Conservation (phyloP, 2,113 vertebrate species). For the Pedionomus torquatus region DNA sequence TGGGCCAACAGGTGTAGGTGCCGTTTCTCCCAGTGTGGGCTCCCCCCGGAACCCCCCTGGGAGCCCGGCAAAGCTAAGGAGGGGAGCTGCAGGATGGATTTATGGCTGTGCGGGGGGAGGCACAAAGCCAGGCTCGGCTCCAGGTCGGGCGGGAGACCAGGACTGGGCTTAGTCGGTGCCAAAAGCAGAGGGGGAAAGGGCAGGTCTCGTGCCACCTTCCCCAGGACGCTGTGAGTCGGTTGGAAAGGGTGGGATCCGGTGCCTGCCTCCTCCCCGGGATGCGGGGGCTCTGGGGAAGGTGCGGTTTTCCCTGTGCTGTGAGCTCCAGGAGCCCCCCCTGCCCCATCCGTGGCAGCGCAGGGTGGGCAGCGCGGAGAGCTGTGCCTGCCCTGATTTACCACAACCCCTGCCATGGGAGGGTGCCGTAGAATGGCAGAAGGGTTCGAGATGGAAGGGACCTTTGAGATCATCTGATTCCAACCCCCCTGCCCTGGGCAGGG, state of each 20-base stretch:
- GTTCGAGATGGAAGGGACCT: no score
- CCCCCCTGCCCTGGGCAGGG: no score
- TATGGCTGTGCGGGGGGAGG: fast-evolving
- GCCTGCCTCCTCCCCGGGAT: neutral
- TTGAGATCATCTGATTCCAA: no score
- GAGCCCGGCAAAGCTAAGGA: neutral
- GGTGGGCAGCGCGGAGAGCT: neutral
- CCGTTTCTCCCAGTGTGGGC: neutral
- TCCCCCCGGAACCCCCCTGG: neutral
- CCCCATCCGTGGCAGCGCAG: fast-evolving
- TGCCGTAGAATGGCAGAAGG: no score
- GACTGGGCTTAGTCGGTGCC: fast-evolving
- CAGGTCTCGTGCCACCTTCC: neutral
- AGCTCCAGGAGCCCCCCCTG: fast-evolving
- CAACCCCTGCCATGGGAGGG: neutral
- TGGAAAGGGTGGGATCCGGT: fast-evolving
- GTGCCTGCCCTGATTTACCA: fast-evolving
- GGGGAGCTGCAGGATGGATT: neutral
- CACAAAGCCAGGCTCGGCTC: neutral
- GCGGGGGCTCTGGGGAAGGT: neutral
- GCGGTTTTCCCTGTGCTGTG: neutral
- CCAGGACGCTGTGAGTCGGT: fast-evolving
- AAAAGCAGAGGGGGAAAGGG: neutral
- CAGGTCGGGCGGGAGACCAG: neutral
- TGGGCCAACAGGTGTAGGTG: neutral